Evolutionary conservation across 2,797 vertebrate species (phyloP), one percentile per base, ranked within the genome.

Genomic region (Diceros bicornis): DNA sequence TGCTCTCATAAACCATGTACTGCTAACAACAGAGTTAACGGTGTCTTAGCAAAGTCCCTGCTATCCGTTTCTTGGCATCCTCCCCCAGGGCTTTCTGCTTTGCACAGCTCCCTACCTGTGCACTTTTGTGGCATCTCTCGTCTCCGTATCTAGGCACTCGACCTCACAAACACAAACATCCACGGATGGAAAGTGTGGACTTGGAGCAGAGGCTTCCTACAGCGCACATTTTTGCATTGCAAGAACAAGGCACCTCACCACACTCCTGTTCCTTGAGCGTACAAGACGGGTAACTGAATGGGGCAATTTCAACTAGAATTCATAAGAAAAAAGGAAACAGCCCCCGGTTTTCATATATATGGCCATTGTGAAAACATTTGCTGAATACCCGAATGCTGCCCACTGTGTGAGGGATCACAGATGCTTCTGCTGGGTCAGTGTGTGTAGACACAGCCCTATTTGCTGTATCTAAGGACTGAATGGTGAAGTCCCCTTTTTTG

Each of bases 41-140:
- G 25, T 79, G 52, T 91, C 55, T 86, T 55, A 77, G 89, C 69
- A 77, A 83, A 95, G 20, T 86, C 82, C n/a, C 72, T 84, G 59
- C 89, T 62, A 72, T 34, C 91, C 95, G 64, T 77, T 72, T 87
- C 88, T 89, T 34, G 1, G 62, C 32, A 11, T 86, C 47, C 37
- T 92, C 69, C 34, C 41, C 21, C 2, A 44, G 69, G 84, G 71
- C 34, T 37, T 91, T 75, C 93, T 69, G 82, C 89, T 93, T 32
- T 88, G 64, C 89, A 52, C 44, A 59, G 68, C 57, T 71, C 7
- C 74, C 52, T 61, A 17, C 75, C 68, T 66, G 0, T 69, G 81
- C 64, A 29, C 88, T 92, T 62, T 52, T 59, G 37, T 29, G 29
- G 68, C 74, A 52, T 27, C 72, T 83, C 0, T 59, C 79, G 17